phyloP scores from a whole-genome alignment of 2,113 vertebrate genomes.

The Uria lomvia region DNA sequence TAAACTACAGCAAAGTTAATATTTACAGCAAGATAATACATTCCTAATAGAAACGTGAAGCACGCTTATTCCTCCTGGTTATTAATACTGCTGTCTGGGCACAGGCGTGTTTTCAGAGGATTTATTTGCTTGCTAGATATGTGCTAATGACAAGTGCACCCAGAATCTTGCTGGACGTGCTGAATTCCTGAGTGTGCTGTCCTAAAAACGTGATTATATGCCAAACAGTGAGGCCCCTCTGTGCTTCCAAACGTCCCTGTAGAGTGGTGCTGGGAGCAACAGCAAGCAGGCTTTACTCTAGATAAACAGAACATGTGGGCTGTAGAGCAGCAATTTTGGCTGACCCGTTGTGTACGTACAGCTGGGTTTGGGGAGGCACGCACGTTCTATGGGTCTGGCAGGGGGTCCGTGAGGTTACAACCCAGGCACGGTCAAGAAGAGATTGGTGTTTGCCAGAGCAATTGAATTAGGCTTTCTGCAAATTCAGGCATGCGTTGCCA shows the following conservation, averaged over 20 bases:
- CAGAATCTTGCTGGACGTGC: background rate
- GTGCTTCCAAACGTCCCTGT: background rate
- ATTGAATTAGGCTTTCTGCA: background rate
- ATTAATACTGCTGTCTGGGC: background rate
- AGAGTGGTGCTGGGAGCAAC: background rate
- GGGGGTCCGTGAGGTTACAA: background rate
- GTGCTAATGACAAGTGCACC: background rate
- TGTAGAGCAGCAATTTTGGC: background rate
- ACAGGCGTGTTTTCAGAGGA: background rate
- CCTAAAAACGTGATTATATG: background rate
- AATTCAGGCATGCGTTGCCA: background rate
- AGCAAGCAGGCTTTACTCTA: background rate
- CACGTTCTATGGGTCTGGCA: background rate
- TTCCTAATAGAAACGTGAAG: slow-evolving; percentile 53
- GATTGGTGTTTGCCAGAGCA: background rate
- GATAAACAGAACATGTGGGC: background rate
- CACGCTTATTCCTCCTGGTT: slow-evolving; percentile 1
- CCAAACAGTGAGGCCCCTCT: background rate
- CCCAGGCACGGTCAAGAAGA: background rate
- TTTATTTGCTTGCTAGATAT: background rate
- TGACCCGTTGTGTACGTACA: background rate
- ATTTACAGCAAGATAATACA: slow-evolving; percentile 63
- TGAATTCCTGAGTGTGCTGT: background rate
- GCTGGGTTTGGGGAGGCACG: fast-evolving
- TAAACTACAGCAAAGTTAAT: slow-evolving; percentile 57